Percentiles rank a stretch among this genome's conserved stretches.
Conservation (phyloP, 2,797 vertebrate species). For the Argentina silus region DNA sequence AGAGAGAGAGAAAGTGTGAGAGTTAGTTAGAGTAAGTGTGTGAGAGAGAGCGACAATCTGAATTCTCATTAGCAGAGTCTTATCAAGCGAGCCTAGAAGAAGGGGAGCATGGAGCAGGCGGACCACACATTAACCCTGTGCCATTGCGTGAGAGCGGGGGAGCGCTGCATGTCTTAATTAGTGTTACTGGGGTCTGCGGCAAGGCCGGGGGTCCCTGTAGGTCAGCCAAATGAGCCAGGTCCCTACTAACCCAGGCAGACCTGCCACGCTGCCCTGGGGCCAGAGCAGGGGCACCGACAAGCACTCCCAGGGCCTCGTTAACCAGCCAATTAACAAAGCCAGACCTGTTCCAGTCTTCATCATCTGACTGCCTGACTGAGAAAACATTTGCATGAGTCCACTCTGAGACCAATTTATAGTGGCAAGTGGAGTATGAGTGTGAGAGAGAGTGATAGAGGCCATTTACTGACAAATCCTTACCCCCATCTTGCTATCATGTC, state of each 20-base stretch:
- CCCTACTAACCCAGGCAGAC: too few relatives aligned
- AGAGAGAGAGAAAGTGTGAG: conserved; percentile 27
- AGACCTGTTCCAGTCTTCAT: conserved; percentile 17
- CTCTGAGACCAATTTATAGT: conserved; percentile 43
- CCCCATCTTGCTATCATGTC: too few relatives aligned
- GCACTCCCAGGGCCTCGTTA: conserved; percentile 68
- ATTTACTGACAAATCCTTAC: too few relatives aligned
- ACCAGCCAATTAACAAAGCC: conserved; percentile 74
- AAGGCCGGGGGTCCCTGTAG: background rate
- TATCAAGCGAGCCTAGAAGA: conserved; percentile 44
- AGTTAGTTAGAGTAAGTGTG: conserved; percentile 10
- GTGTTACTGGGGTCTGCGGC: conserved; percentile 46
- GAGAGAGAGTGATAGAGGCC: background rate
- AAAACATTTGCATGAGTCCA: conserved; percentile 19
- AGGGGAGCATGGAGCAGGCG: conserved; percentile 48
- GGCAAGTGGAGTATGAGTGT: background rate
- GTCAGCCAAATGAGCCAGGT: conserved; percentile 36
- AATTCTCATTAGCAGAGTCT: conserved; percentile 58
- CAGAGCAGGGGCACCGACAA: conserved; percentile 51
- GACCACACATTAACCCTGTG: conserved; percentile 69
- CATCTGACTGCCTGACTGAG: conserved; percentile 1
- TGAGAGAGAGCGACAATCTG: conserved; percentile 34
- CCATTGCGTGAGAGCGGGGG: conserved; percentile 50
- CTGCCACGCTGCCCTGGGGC: conserved; percentile 58
- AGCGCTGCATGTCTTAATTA: conserved; percentile 73